A percentile compares a stretch with the other conserved stretches of the same genome.
Evolutionary conservation across 2,888 invertebrate genomes (phyloP).

Genomic region (Oxystoma pomonae): DNA sequence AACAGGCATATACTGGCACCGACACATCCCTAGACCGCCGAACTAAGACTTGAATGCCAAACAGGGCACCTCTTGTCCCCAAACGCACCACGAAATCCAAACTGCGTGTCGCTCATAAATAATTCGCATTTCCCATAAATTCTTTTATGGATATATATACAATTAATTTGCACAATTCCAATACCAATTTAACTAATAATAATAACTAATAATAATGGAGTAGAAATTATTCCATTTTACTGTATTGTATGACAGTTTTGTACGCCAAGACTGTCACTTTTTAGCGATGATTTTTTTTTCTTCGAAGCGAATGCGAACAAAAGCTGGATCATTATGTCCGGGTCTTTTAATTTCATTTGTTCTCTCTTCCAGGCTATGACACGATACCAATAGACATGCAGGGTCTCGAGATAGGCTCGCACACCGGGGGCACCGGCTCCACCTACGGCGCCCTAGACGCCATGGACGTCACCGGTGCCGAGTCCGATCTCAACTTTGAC

Average conservation of each 20-base stretch:
- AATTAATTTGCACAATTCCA: neutral
- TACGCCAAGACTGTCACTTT: neutral
- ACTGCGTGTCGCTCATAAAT: too few species aligned
- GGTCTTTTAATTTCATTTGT: too few species aligned
- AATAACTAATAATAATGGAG: neutral
- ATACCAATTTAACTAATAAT: neutral
- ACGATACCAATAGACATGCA: conserved; percentile 98
- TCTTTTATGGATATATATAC: too few species aligned
- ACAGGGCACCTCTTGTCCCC: too few species aligned
- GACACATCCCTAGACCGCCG: too few species aligned
- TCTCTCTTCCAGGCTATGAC: conserved; percentile 78
- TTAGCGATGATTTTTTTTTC: neutral
- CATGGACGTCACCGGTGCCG: conserved; percentile 78
- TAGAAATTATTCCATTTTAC: neutral
- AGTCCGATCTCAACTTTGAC: conserved; percentile 76
- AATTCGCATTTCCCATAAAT: too few species aligned
- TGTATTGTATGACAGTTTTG: neutral
- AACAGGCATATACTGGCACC: too few species aligned
- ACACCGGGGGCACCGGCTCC: conserved; percentile 62
- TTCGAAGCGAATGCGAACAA: too few species aligned
- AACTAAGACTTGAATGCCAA: too few species aligned
- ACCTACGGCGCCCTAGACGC: conserved; percentile 78
- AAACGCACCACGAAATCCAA: too few species aligned
- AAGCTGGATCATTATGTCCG: too few species aligned
- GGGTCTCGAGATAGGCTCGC: conserved; percentile 81